These are phyloP conservation scores for Centropristis striata DNA, from an alignment of 2,113 vertebrate species.

Conservation along the genomic window DNA sequence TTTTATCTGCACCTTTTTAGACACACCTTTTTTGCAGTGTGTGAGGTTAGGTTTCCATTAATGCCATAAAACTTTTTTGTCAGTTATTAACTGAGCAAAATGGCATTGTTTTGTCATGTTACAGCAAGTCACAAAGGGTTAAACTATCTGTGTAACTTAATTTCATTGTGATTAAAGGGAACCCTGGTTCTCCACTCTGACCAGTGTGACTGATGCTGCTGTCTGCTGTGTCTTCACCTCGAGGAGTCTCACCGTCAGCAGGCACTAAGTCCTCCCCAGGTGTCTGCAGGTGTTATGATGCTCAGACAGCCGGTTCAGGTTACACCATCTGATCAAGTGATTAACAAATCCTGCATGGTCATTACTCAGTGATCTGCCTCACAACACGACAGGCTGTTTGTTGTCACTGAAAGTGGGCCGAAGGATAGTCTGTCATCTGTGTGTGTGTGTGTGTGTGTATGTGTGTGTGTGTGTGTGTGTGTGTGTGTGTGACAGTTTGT, in stretches of 20 bases:
- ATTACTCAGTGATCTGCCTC: slow-evolving; percentile 49
- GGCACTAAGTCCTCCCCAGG: slow-evolving; percentile 12
- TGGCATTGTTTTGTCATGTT: too few relatives aligned
- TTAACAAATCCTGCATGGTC: slow-evolving; percentile 59
- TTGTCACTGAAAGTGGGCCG: slow-evolving; percentile 69
- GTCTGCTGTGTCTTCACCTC: slow-evolving; percentile 23
- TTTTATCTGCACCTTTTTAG: too few relatives aligned
- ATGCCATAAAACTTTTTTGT: too few relatives aligned
- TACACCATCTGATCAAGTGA: slow-evolving; percentile 56
- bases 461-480: slow-evolving; percentile 11
- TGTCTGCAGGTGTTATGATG: slow-evolving; percentile 6
- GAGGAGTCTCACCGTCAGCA: slow-evolving; percentile 20
- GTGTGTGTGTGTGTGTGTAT: slow-evolving; percentile 11
- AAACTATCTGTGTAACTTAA: not conserved
- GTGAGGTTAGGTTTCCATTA: too few relatives aligned
- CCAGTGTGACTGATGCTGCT: slow-evolving; percentile 29
- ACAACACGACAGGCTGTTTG: slow-evolving; percentile 66
- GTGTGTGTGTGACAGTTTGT: not conserved
- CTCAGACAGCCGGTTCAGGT: slow-evolving; percentile 40
- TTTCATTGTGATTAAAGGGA: not conserved
- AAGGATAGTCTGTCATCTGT: slow-evolving; percentile 21
- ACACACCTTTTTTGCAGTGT: too few relatives aligned
- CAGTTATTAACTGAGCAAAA: too few relatives aligned
- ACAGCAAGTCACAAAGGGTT: too few relatives aligned
- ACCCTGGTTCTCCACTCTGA: not conserved